Conservation (phyloP, 2,113 vertebrate genomes). For the Campylomormyrus tamandua region DNA sequence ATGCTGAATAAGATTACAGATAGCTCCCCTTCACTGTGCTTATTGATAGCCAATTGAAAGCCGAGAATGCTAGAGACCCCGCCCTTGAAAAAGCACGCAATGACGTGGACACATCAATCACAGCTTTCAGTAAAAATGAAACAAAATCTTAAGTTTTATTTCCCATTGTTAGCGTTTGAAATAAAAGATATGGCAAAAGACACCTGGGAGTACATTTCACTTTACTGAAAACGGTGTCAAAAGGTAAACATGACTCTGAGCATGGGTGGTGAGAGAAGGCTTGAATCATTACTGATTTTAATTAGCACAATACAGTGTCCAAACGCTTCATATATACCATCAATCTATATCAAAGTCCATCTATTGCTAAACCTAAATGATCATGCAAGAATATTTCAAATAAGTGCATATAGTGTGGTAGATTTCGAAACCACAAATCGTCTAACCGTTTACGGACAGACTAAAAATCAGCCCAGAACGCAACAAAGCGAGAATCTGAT, state of each 20-base stretch:
- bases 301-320: not conserved
- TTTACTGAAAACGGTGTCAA: not conserved
- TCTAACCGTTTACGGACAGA: not conserved
- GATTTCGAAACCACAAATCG: not conserved
- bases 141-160: conserved; percentile 22
- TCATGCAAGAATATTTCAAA: not conserved
- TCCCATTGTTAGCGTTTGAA: conserved; percentile 39
- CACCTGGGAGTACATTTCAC: not conserved
- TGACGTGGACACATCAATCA: conserved; percentile 76
- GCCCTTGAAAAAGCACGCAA: conserved; percentile 78
- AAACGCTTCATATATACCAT: not conserved
- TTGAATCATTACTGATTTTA: not conserved
- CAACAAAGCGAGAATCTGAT: not conserved
- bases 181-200: conserved; percentile 20
- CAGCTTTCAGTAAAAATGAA: conserved; percentile 48
- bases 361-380: not conserved
- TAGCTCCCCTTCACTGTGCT: conserved; percentile 83
- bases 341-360: not conserved
- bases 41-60: conserved; percentile 92
- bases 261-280: not conserved
- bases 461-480: not conserved
- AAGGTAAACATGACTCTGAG: not conserved
- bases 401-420: not conserved
- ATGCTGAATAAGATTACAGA: conserved; percentile 99
- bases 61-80: conserved; percentile 76